Evolutionary conservation across 1,140 invertebrate genomes (phyloP), one percentile per base, ranked within the genome.

Genomic region (Anadara kagoshimensis): DNA sequence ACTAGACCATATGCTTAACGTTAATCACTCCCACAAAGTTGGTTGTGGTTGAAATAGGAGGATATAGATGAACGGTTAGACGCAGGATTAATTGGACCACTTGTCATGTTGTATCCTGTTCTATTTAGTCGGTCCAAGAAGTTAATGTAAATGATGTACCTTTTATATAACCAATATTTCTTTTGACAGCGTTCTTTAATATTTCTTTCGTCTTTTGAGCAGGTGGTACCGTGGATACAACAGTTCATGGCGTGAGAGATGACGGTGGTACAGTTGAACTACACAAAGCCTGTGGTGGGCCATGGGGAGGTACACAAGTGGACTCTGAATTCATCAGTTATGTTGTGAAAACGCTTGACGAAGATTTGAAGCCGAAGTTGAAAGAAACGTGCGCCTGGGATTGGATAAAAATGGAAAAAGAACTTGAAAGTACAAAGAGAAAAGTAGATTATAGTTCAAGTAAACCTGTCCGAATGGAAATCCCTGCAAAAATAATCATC

Each of bases 171-270:
- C n/a, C n/a, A n/a, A n/a, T n/a, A n/a, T n/a, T n/a, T n/a, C n/a
- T n/a, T n/a, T n/a, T n/a, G n/a, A n/a, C n/a, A n/a, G n/a, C n/a
- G n/a, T n/a, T n/a, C n/a, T n/a, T n/a, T n/a, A n/a, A n/a, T n/a
- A n/a, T n/a, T n/a, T n/a, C n/a, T n/a, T n/a, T n/a, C n/a, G n/a
- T n/a, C n/a, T n/a, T n/a, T n/a, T n/a, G n/a, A n/a, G n/a, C n/a
- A 79, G 78, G 78, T 14, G 78, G 78, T n/a, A 79, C 78, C 1
- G 78, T 70, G 16, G 78, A 79, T 51, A 58, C 73, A 8, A 69
- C 70, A 5, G 70, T 73, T 12, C 73, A 79, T 36, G 56, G 73
- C 54, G 70, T 69, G n/a, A 47, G 47, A 44, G 22, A 20, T 4
- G 57, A 61, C 11, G 69, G 67, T 4, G 49, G 53, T 16, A 41